Evolutionary conservation across 2,113 vertebrate genomes (phyloP).

Genomic region (Gallinago jamesoni): DNA sequence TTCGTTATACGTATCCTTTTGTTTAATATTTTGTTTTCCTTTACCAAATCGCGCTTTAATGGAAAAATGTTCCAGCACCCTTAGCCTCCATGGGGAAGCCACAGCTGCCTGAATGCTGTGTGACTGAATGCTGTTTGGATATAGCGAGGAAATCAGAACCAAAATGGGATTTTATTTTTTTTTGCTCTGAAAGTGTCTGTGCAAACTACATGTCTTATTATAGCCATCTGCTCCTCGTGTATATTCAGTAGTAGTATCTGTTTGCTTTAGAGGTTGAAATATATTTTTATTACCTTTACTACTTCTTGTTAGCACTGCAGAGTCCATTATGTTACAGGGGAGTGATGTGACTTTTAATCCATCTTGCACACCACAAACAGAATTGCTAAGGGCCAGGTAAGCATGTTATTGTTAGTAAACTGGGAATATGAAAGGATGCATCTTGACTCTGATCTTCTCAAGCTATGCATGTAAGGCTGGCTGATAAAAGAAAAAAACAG

Average conservation of each 20-base stretch:
- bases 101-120: not conserved
- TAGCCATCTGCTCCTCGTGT: not conserved
- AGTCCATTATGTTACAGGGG: not conserved
- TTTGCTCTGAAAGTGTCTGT: not conserved
- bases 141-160: not conserved
- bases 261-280: constrained; percentile 36
- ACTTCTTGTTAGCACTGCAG: constrained; percentile 2
- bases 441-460: not conserved
- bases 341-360: not conserved
- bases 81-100: not conserved
- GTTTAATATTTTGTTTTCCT: not conserved
- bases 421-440: not conserved
- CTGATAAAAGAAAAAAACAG: not conserved
- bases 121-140: not conserved
- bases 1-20: not conserved
- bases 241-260: not conserved
- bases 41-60: not conserved
- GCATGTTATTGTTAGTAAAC: not conserved
- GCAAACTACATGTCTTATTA: not conserved
- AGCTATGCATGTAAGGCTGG: not conserved
- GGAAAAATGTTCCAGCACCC: not conserved
- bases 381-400: not conserved
- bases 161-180: not conserved
- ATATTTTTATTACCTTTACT: constrained; percentile 28
- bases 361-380: not conserved